A percentile compares a stretch with the other conserved stretches of the same genome.
Evolutionary conservation across 2,113 vertebrate species (phyloP).

Genomic region (Phalacrocorax brasilianus): DNA sequence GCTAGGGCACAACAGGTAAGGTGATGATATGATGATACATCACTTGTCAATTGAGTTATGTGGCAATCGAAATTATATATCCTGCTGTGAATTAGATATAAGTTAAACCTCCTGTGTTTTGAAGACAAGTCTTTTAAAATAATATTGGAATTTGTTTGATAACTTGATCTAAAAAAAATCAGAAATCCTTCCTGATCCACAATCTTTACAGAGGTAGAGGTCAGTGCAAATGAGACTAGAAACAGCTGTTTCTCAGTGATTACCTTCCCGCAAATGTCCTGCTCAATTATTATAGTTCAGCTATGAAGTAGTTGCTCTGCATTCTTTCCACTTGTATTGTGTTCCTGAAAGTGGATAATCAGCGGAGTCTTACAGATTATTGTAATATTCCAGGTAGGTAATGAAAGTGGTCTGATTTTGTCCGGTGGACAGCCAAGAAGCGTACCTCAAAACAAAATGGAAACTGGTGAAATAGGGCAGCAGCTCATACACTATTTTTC

Average conservation of each 20-base stretch:
- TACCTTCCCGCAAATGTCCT: not conserved
- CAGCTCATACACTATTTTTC: not conserved
- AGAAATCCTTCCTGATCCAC: not conserved
- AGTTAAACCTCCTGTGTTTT: not conserved
- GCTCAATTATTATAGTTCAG: not conserved
- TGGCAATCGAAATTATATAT: not conserved
- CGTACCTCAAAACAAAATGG: not conserved
- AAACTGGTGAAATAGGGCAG: not conserved
- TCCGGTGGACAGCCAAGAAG: not conserved
- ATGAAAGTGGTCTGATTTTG: not conserved
- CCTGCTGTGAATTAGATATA: not conserved
- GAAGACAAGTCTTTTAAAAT: not conserved
- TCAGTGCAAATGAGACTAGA: not conserved
- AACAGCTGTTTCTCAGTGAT: not conserved
- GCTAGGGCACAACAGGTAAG: conserved; percentile 85
- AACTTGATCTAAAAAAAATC: not conserved
- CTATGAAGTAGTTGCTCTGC: not conserved
- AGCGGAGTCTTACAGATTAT: not conserved
- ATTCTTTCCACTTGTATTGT: not conserved
- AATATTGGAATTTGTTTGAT: not conserved
- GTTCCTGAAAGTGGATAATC: not conserved
- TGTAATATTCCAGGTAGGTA: not conserved
- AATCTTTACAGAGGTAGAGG: not conserved
- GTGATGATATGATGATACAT: not conserved
- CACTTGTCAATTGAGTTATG: not conserved